A percentile compares a stretch with the other conserved stretches of the same genome.
Conservation (phyloP, 1,140 invertebrate species). For the Andrena cerasifolii region DNA sequence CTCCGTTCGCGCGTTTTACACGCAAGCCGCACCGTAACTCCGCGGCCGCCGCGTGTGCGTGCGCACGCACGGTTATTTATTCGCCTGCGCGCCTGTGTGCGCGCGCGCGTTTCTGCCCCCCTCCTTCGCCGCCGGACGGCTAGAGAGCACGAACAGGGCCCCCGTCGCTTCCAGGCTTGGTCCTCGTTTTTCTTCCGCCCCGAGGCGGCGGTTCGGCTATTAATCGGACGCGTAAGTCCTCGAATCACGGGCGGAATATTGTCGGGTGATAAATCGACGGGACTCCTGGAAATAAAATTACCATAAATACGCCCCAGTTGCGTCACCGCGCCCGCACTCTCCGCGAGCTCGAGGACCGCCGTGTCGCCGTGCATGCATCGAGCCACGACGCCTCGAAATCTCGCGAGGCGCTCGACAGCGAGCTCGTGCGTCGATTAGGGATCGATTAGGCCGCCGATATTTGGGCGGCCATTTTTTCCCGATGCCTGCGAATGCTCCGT, state of each 20-base stretch:
- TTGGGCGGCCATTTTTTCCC: too few species aligned
- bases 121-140: conserved; percentile 43
- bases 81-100: conserved; percentile 40
- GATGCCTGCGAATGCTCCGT: too few species aligned
- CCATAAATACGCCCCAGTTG: conserved; percentile 34
- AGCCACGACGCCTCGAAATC: too few species aligned
- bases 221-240: conserved; percentile 45
- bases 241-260: conserved; percentile 49
- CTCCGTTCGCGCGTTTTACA: conserved; percentile 29
- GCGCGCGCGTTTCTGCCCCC: conserved; percentile 48
- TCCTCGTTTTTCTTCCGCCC: background rate
- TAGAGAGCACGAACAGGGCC: conserved; percentile 39
- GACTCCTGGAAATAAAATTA: conserved; percentile 51
- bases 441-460: too few species aligned
- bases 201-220: conserved; percentile 23
- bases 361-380: too few species aligned
- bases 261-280: conserved; percentile 44
- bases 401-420: too few species aligned
- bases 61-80: conserved; percentile 51
- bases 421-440: too few species aligned
- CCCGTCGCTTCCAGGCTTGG: conserved; percentile 7
- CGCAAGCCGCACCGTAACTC: conserved; percentile 10
- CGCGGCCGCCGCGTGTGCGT: conserved; percentile 29
- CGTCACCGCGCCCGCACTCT: too few species aligned
- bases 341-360: too few species aligned